Evolutionary conservation across 2,888 invertebrate genomes (phyloP).

Genomic region (Myathropa florea): DNA sequence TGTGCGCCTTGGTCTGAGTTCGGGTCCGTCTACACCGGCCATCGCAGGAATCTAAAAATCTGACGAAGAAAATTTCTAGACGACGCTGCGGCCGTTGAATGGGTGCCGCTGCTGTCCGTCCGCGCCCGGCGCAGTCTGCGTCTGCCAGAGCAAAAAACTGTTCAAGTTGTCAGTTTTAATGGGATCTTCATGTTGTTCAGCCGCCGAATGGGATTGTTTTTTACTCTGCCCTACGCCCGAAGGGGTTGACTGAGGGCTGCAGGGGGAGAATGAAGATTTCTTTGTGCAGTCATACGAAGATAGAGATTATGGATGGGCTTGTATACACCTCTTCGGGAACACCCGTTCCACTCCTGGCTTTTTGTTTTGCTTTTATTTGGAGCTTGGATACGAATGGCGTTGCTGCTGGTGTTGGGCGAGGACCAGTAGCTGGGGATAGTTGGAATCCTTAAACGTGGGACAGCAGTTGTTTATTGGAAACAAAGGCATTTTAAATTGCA

Average conservation of each 20-base stretch:
- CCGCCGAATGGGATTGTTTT: constrained; percentile 40
- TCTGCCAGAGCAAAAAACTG: constrained; percentile 40
- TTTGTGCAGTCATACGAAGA: constrained; percentile 19
- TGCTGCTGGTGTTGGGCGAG: constrained; percentile 26
- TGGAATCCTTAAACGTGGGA: constrained; percentile 11
- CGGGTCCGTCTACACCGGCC: constrained; percentile 19
- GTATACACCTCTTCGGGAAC: constrained; percentile 21
- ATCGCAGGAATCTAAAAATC: constrained; percentile 42
- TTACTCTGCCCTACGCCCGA: constrained; percentile 18
- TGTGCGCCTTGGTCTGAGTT: neutral
- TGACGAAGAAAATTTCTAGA: constrained; percentile 32
- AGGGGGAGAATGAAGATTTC: neutral
- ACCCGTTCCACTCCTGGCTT: constrained; percentile 3
- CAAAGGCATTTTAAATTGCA: constrained; percentile 29
- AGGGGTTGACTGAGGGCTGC: neutral
- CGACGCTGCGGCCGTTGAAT: constrained; percentile 7
- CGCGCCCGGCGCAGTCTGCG: neutral
- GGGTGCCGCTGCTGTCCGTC: constrained; percentile 9
- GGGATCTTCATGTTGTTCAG: constrained; percentile 65
- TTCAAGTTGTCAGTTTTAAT: constrained; percentile 67
- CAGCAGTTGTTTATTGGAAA: constrained; percentile 14
- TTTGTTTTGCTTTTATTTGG: neutral
- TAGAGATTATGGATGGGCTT: constrained; percentile 36
- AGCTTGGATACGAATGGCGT: neutral
- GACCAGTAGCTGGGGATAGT: constrained; percentile 22